Evolutionary conservation across 2,113 vertebrate genomes (phyloP), one percentile per base, ranked within the genome.

Genomic region (Bambusicola thoracicus): DNA sequence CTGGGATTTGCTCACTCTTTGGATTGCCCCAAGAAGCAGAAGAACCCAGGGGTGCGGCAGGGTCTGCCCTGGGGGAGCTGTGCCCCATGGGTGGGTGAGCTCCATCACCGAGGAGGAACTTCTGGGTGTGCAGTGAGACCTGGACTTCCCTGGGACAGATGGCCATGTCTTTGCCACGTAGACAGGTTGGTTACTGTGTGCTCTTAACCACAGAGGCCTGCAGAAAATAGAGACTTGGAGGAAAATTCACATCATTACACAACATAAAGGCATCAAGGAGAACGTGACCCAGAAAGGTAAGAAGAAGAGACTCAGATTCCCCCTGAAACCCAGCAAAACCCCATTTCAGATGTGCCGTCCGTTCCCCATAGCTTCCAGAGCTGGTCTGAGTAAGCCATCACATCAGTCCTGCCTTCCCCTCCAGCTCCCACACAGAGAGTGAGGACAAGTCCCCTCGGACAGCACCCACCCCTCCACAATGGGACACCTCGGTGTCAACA

Each of bases 121-220:
- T 49, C 69, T 43, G 70, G 16, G 34, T 25, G 38, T 19, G 19
- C 10, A 21, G n/a, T 66, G 48, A 9, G 21, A 65, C 2, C 10
- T 48, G 27, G 58, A 11, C 13, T 73, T 3, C 30, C 30, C 21
- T 65, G 59, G 55, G 11, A 12, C 7, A 32, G 69, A 43, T 20
- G 8, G 5, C 5, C 0, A 0, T n/a, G 44, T 7, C 38, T 81
- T 74, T 80, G 32, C 44, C 73, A 2, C 5, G 1, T 41, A 27
- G 15, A 15, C 4, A 62, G 53, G 21, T 8, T 62, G 56, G 55
- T 10, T 80, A 1, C 41, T 40, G 44, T 0, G 2, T 73, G 30
- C 62, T 18, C 9, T 32, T 69, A 72, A 51, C 7, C 20, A 32
- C 22, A 13, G 5, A 12, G 21, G 34, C 5, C 48, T 84, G 58